These are phyloP conservation scores for Pollachius pollachius DNA, from an alignment of 2,113 vertebrate genomes.

Conservation along the genomic window DNA sequence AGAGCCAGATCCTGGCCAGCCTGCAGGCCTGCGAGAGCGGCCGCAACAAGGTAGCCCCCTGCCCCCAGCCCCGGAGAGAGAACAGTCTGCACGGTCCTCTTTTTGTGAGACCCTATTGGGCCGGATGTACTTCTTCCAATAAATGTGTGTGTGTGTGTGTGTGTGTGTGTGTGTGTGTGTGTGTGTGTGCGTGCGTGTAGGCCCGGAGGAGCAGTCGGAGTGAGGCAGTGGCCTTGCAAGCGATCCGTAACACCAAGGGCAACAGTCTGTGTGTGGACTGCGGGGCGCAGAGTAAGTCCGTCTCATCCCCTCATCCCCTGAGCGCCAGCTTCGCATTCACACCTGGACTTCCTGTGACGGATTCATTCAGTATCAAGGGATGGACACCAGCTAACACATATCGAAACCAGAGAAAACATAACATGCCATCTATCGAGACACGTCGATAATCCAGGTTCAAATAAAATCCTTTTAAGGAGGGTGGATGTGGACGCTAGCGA, in stretches of 20 bases:
- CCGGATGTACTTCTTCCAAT: background rate
- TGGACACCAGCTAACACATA: background rate
- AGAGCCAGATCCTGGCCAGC: slow-evolving; percentile 96
- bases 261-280: slow-evolving; percentile 94
- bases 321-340: background rate
- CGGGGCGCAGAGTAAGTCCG: slow-evolving; percentile 83
- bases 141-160: background rate
- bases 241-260: slow-evolving; percentile 91
- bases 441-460: too few species aligned
- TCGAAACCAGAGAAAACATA: too few species aligned
- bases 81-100: background rate
- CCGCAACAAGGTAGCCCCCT: slow-evolving; percentile 84
- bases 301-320: background rate
- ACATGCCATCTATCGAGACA: too few species aligned
- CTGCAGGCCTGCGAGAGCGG: slow-evolving; percentile 94
- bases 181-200: slow-evolving; percentile 53
- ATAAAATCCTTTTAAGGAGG: too few species aligned
- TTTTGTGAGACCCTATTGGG: background rate
- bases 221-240: slow-evolving; percentile 92
- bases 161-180: background rate
- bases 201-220: slow-evolving; percentile 91
- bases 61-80: too few species aligned
- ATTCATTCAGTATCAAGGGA: too few species aligned
- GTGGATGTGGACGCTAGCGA: too few species aligned
- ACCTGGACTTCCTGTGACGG: background rate